Evolutionary conservation across 1,140 invertebrate genomes (phyloP).

Genomic region (Melanaphis sacchari): DNA sequence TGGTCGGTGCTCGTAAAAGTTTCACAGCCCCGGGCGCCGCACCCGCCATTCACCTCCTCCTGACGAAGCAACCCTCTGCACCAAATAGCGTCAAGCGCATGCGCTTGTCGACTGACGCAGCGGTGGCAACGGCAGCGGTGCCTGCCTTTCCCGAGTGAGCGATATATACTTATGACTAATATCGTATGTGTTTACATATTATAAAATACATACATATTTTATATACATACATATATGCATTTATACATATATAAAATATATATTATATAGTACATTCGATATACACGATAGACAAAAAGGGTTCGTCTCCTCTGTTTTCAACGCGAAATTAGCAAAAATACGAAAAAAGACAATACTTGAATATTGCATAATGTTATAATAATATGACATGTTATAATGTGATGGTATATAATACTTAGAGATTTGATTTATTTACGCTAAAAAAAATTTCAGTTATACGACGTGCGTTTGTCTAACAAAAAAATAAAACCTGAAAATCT

Average conservation of each 20-base stretch:
- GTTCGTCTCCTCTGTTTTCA: neutral
- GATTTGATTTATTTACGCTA: neutral
- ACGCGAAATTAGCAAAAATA: neutral
- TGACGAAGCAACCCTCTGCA: neutral
- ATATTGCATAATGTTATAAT: neutral
- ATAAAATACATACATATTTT: neutral
- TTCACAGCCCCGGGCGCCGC: slow-evolving; percentile 40
- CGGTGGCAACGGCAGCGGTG: neutral
- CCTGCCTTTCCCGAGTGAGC: neutral
- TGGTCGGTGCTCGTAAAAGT: slow-evolving; percentile 55
- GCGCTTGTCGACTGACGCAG: neutral
- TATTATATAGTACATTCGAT: neutral
- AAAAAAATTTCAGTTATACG: no score
- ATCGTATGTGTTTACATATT: slow-evolving; percentile 1
- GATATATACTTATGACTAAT: slow-evolving; percentile 43
- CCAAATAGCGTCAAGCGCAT: neutral
- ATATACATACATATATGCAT: neutral
- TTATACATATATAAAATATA: neutral
- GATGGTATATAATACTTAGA: neutral
- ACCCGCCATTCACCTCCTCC: slow-evolving; percentile 32
- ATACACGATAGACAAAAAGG: neutral
- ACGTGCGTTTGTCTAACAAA: no score
- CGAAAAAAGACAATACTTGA: neutral
- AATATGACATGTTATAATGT: neutral
- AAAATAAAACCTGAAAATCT: neutral